Evolutionary conservation across 37 sponge, comb jelly and placozoan species (phyloP).

Genomic region (Amphimedon queenslandica): DNA sequence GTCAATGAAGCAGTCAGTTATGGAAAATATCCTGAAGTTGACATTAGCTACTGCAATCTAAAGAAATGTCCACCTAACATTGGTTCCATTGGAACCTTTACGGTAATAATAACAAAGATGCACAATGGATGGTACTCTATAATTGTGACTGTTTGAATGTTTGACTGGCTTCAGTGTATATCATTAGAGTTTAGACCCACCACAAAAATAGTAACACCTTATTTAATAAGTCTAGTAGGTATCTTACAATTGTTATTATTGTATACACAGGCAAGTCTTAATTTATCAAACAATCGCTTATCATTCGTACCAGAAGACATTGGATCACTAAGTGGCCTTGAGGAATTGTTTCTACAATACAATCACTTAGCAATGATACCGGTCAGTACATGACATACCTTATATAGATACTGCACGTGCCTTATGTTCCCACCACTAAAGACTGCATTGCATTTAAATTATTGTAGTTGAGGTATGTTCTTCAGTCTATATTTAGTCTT

Average conservation of each 20-base stretch:
- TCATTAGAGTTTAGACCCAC: neutral
- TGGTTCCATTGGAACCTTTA: too few relatives aligned
- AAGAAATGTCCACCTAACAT: slow-evolving; percentile 47
- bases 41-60: slow-evolving; percentile 58
- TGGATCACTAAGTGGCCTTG: slow-evolving; percentile 28
- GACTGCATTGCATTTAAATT: too few relatives aligned
- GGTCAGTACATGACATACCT: slow-evolving; percentile 44
- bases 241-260: slow-evolving; percentile 8
- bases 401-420: neutral
- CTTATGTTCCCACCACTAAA: neutral
- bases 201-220: neutral
- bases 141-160: neutral
- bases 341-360: slow-evolving; percentile 81
- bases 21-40: slow-evolving; percentile 25
- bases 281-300: slow-evolving; percentile 76
- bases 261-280: slow-evolving; percentile 65
- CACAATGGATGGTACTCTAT: too few relatives aligned
- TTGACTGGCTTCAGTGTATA: neutral
- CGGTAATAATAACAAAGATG: too few relatives aligned
- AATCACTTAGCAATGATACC: slow-evolving; percentile 56
- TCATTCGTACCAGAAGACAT: slow-evolving; percentile 46
- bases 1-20: slow-evolving; percentile 26
- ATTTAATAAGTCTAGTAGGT: too few relatives aligned
- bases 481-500: too few relatives aligned
- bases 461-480: too few relatives aligned